Conservation (phyloP, 2,113 vertebrate genomes). For the Syrmaticus mikado region DNA sequence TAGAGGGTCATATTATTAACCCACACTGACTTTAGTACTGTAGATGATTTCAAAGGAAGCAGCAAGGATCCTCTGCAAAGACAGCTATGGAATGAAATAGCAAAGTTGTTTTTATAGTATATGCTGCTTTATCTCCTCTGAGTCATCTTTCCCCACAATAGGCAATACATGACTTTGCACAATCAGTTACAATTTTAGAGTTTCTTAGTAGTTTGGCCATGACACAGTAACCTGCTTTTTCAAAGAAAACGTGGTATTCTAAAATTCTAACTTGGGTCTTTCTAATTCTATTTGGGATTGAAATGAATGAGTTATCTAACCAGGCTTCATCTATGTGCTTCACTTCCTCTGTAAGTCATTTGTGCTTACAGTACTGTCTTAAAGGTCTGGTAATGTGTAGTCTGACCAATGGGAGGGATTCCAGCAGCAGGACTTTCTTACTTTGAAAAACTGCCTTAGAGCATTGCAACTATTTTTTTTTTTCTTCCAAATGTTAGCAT, state of each 20-base stretch:
- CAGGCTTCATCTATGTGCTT: not conserved
- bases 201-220: not conserved
- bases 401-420: not conserved
- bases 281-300: not conserved
- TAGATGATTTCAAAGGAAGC: not conserved
- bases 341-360: not conserved
- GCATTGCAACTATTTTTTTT: not conserved
- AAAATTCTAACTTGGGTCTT: not conserved
- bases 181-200: not conserved
- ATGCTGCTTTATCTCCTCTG: not conserved
- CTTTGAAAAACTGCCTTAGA: not conserved
- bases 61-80: not conserved
- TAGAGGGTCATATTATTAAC: not conserved
- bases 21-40: not conserved
- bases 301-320: not conserved
- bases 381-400: not conserved
- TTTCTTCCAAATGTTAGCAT: not conserved
- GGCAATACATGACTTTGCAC: not conserved
- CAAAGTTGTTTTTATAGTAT: not conserved
- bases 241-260: not conserved
- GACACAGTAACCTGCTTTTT: not conserved
- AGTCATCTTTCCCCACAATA: not conserved
- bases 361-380: not conserved
- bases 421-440: not conserved
- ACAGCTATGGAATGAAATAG: not conserved